phyloP scores from a whole-genome alignment of 2,113 vertebrate species.

The Orcinus orca region DNA sequence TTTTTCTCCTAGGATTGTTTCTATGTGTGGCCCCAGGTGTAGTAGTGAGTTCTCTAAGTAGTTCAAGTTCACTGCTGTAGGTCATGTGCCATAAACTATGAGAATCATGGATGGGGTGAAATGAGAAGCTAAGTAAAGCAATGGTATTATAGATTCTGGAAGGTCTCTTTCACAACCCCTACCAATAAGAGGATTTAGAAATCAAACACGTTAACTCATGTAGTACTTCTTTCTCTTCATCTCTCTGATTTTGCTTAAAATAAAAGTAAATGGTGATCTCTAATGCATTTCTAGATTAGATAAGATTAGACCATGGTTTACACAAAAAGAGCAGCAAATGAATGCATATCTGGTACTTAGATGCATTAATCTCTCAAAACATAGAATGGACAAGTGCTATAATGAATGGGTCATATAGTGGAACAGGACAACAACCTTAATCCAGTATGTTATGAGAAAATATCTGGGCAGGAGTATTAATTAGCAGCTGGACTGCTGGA shows the following conservation, averaged over 20 bases:
- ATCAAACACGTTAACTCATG: neutral
- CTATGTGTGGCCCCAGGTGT: neutral
- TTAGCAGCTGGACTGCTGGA: neutral
- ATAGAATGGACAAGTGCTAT: neutral
- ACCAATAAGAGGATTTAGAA: neutral
- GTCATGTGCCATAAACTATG: neutral
- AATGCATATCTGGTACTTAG: neutral
- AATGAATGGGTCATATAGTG: neutral
- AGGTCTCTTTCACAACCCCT: neutral
- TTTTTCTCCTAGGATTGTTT: neutral
- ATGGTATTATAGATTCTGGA: neutral
- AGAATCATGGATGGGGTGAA: neutral
- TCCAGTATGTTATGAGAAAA: neutral
- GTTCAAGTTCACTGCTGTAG: neutral
- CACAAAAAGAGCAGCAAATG: neutral
- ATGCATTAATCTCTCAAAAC: conserved; percentile 18
- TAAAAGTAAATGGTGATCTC: neutral
- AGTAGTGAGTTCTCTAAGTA: neutral
- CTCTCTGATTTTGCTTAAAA: neutral
- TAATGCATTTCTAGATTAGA: neutral
- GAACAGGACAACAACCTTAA: neutral
- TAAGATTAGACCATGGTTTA: neutral
- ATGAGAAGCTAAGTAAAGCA: neutral
- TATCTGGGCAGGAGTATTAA: conserved; percentile 5
- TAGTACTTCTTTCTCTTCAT: neutral